phyloP scores from a whole-genome alignment of 2,888 invertebrate species.

The Apocheima hispidaria region DNA sequence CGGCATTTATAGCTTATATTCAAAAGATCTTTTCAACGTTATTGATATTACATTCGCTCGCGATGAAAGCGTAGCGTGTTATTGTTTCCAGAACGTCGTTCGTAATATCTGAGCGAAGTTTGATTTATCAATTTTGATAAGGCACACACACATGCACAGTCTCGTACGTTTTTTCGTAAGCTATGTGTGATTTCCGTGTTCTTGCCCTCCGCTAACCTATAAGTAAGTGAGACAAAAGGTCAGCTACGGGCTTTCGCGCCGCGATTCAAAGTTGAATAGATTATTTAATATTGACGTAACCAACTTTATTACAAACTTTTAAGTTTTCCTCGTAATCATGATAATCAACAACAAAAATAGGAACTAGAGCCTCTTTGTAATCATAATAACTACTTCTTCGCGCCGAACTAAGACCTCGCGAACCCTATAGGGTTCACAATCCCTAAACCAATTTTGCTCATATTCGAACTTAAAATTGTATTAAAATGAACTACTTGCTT shows the following conservation, averaged over 20 bases:
- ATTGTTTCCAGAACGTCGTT: conserved; percentile 38
- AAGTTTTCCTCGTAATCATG: background rate
- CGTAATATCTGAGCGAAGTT: conserved; percentile 54
- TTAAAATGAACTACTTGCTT: no score
- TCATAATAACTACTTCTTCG: background rate
- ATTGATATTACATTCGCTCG: conserved; percentile 9
- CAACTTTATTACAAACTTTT: conserved; percentile 9
- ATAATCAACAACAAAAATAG: background rate
- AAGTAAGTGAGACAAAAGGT: conserved; percentile 53
- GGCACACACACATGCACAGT: conserved; percentile 35
- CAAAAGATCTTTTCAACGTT: conserved; percentile 8
- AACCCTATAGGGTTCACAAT: no score
- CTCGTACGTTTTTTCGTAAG: conserved; percentile 51
- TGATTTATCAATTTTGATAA: conserved; percentile 57
- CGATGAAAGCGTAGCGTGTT: conserved; percentile 14
- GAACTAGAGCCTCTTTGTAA: background rate
- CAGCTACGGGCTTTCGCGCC: conserved; percentile 28
- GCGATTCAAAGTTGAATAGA: conserved; percentile 12
- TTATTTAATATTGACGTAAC: conserved; percentile 17
- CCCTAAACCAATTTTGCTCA: no score
- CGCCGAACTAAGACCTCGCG: no score
- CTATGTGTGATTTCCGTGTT: conserved; percentile 39
- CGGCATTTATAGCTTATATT: conserved; percentile 10
- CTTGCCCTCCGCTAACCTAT: conserved; percentile 27
- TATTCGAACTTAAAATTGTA: no score